Base-by-base conservation (phyloP, 30 jellyfish, hydroid and myxozoan genomes). In the Pseudorhiza aurosa region DNA sequence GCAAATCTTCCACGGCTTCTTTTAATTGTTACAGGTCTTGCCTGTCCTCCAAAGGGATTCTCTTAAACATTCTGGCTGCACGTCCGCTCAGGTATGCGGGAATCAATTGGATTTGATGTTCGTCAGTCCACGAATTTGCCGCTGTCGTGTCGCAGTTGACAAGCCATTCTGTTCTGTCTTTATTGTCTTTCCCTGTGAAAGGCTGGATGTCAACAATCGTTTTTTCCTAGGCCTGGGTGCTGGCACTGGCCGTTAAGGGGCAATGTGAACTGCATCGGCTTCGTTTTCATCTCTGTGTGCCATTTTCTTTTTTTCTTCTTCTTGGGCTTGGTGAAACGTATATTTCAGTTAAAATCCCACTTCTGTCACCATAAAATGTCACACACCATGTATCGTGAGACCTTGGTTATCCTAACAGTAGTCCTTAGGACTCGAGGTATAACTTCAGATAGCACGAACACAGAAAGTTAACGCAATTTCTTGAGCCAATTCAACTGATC, bases 1-100 rank as follows among this genome's bases (percentile, higher is more conserved):
- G 62, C 11, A 47, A 3, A n/a, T 78, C 90, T 35, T 78, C 83
- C 0, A 78, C 28, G 37, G 45, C 22, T 12, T 78, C 90, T 30
- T 75, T 75, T 33, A 75, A 40, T 42, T 30, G 63, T 31, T 75
- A 81, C 81, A 75, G 81, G 45, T 55, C 68, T 15, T 75, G 36
- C 58, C 81, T 28, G 10, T n/a, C 81, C 31, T 55, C 81, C 29
- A 25, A 21, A 29, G 83, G 75, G 58, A 80, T 31, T 65, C 91
- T 80, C 91, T 76, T 62, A 49, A 80, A 80, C 29, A 80, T 80
- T 30, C 91, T 43, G 58, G 74, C 65, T 40, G 91, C 91, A 62
- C 91, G 49, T 46, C 91, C 85, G 28, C 35, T 77, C 59, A 63
- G 81, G 64, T 73, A 73, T 25, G 75, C 87, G 11, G 87, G 75